Conservation (phyloP, 2,797 vertebrate genomes). For the Tapirus indicus region DNA sequence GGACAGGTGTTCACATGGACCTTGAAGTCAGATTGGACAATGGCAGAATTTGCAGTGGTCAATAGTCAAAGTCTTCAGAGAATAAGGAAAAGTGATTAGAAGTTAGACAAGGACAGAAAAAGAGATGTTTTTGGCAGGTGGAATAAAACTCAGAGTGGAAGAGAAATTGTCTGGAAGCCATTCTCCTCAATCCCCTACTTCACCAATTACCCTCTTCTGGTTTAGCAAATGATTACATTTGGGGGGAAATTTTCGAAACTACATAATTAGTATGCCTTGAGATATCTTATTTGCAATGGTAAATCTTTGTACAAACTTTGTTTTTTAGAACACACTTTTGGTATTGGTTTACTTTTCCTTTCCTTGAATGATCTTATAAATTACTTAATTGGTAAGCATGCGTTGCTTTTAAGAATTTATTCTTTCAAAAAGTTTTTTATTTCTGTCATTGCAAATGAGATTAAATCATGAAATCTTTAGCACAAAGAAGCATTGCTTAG, state of each 20-base stretch:
- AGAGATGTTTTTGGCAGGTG: background rate
- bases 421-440: background rate
- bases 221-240: background rate
- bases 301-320: background rate
- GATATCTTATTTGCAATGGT: background rate
- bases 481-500: background rate
- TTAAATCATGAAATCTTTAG: background rate
- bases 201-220: background rate
- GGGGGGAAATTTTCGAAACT: background rate
- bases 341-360: conserved; percentile 27
- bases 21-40: background rate
- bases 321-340: background rate
- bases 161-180: background rate
- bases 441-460: background rate
- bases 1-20: background rate
- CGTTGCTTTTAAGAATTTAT: background rate
- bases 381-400: background rate
- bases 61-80: background rate
- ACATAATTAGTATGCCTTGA: background rate
- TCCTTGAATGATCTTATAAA: background rate
- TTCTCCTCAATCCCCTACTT: background rate
- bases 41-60: background rate
- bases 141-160: background rate
- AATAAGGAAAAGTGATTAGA: background rate
- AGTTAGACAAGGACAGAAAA: background rate